A percentile compares a stretch with the other conserved stretches of the same genome.
phyloP scores from a whole-genome alignment of 2,888 invertebrate species.

The Eulithis prunata region DNA sequence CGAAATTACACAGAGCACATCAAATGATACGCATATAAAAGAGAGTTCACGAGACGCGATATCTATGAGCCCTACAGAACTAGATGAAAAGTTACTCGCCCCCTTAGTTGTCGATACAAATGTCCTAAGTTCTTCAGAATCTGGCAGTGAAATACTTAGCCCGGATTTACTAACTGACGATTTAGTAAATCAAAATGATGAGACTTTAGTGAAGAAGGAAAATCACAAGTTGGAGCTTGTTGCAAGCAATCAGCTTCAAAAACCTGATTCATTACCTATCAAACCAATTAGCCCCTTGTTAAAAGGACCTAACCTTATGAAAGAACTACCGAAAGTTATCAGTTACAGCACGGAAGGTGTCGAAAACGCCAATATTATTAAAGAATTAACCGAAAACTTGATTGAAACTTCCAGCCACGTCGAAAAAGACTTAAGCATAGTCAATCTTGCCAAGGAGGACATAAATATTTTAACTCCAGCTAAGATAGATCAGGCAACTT shows the following conservation, averaged over 20 bases:
- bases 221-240: not conserved
- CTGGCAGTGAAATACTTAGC: slow-evolving; percentile 9
- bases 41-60: not conserved
- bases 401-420: no score
- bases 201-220: not conserved
- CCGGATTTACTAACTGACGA: slow-evolving; percentile 27
- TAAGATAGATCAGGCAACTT: no score
- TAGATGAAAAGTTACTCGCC: not conserved
- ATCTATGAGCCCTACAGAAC: not conserved
- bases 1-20: not conserved
- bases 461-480: no score
- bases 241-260: slow-evolving; percentile 9
- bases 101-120: not conserved
- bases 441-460: no score
- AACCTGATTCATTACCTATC: slow-evolving; percentile 20
- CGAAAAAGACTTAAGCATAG: no score
- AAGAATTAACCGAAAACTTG: slow-evolving; percentile 11
- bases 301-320: slow-evolving; percentile 20
- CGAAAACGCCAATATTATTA: slow-evolving; percentile 24
- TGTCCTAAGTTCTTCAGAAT: not conserved
- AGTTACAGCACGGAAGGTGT: slow-evolving; percentile 24
- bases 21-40: not conserved
- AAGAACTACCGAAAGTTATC: not conserved
- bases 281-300: slow-evolving; percentile 27
- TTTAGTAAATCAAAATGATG: not conserved